These are phyloP conservation scores for Rotaria sp. DNA, from an alignment of 2,888 invertebrate species.

Conservation along the genomic window DNA sequence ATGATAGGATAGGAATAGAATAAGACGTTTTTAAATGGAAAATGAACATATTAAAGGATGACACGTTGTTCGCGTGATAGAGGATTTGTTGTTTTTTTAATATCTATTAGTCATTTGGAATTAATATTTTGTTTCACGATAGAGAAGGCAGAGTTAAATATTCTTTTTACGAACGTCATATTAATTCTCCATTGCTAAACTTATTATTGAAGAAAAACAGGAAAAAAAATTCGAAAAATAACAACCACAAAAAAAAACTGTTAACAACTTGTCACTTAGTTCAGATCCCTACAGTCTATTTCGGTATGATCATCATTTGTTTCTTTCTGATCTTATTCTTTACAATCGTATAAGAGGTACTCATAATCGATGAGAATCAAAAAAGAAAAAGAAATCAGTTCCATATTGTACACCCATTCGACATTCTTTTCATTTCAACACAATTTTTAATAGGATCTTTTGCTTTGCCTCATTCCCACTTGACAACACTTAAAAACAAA, in stretches of 20 bases:
- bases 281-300: neutral
- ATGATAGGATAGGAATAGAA: neutral
- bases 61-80: neutral
- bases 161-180: neutral
- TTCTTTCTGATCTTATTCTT: slow-evolving; percentile 13
- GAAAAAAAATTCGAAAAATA: neutral
- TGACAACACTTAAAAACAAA: neutral
- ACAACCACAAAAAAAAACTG: neutral
- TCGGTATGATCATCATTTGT: neutral
- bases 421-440: neutral
- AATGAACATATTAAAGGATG: neutral
- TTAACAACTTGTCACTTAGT: neutral
- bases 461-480: slow-evolving; percentile 17
- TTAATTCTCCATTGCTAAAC: neutral
- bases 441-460: slow-evolving; percentile 15
- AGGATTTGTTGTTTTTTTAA: neutral
- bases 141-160: neutral
- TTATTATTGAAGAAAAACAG: neutral
- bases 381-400: neutral
- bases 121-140: neutral
- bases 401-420: neutral
- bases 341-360: neutral
- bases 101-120: neutral
- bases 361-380: neutral
- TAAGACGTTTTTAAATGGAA: neutral